Base-by-base conservation (phyloP, 2,113 vertebrate genomes). In the Strigops habroptila region DNA sequence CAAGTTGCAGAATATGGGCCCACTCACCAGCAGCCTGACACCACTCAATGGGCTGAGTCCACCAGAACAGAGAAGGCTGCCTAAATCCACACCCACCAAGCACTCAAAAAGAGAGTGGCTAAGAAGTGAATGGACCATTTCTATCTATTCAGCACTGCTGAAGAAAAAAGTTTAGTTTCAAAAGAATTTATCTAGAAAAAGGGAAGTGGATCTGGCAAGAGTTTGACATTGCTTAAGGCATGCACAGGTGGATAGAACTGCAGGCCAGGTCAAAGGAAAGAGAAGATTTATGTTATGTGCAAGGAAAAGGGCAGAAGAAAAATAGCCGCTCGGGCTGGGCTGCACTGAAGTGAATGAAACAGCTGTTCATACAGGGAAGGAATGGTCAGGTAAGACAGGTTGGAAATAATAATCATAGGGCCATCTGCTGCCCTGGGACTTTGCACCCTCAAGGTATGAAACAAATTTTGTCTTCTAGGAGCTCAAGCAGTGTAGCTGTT, bases 381-480 rank as follows among this genome's bases (percentile, higher is more conserved):
- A 98, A 98, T 98, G 98, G 99, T 98, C 99, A 99, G 98, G 98
- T 98, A 99, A 98, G 98, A 98, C 98, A 98, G 98, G 98, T 98
- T 99, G 98, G 98, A 99, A 99, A 98, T 98, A 99, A 98, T 98
- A 98, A 99, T 98, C 99, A 99, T 97, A 98, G 97, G 98, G 98
- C 99, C 99, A 99, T 99, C 99, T 99, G 99, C 98, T 98, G 98
- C 99, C 98, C 98, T 98, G 98, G 98, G 99, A 98, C 97, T 98
- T 98, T 97, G 97, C 95, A 97, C 98, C 99, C 99, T 98, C 97
- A 90, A 98, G 99, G 98, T 97, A 98, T 91, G 96, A 97, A 96
- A 98, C 98, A 98, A 98, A 98, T 98, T 98, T 98, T 98, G 98
- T 98, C 98, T 98, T 98, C 98, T 98, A 99, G 98, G 98, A 99